Evolutionary conservation across 2,113 vertebrate genomes (phyloP).

Genomic region (Gulo gulo): DNA sequence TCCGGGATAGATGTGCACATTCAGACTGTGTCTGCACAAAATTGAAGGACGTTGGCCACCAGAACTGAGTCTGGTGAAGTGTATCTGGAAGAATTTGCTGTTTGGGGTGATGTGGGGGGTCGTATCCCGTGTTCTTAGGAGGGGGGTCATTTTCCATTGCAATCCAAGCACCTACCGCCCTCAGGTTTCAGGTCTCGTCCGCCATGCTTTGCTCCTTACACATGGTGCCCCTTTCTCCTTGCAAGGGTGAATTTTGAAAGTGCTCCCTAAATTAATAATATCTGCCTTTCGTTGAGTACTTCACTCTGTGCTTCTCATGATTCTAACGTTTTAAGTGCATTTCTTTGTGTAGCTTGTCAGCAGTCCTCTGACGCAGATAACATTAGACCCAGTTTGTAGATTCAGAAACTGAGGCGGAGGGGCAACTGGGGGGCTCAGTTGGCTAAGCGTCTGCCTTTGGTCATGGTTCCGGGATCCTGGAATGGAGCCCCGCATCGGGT

Average conservation of each 20-base stretch:
- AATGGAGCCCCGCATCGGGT: no score
- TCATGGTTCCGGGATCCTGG: no score
- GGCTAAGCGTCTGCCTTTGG: no score
- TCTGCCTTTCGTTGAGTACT: not conserved
- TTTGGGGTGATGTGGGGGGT: not conserved
- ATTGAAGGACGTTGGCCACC: not conserved
- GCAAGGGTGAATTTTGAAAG: not conserved
- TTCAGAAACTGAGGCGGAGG: not conserved
- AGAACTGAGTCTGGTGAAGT: not conserved
- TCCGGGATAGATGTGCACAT: not conserved
- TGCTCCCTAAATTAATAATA: not conserved
- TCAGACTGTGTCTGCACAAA: not conserved
- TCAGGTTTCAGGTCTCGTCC: not conserved
- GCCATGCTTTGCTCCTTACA: not conserved
- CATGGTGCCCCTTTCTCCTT: not conserved
- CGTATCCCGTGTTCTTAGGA: not conserved
- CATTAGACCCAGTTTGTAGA: not conserved
- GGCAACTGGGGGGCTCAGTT: no score
- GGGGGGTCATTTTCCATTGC: not conserved
- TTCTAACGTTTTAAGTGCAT: not conserved
- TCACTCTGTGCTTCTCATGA: not conserved
- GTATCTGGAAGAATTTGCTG: not conserved
- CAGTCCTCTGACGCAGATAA: not conserved
- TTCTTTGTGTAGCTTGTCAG: not conserved
- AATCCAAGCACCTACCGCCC: not conserved